Evolutionary conservation across 2,888 invertebrate species (phyloP).

Genomic region (Fissipunctia ypsillon): DNA sequence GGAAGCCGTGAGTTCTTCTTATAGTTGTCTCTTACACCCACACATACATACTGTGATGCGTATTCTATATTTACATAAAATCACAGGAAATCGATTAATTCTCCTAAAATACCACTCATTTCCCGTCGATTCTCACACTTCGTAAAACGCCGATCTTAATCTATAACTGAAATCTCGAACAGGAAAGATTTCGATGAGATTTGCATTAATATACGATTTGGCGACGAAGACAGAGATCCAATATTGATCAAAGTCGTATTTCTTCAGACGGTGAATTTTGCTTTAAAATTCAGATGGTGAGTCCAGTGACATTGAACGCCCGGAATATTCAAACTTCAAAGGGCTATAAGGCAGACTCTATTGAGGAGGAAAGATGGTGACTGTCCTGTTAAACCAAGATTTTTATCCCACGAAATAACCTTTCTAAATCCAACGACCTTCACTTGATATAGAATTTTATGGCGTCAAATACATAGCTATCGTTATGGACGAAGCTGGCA

Average conservation of each 20-base stretch:
- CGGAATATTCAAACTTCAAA: slow-evolving; percentile 52
- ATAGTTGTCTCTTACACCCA: slow-evolving; percentile 20
- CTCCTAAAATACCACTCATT: slow-evolving; percentile 37
- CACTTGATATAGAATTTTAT: slow-evolving; percentile 58
- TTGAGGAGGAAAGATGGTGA: slow-evolving; percentile 34
- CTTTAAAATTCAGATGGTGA: slow-evolving; percentile 58
- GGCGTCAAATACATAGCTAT: slow-evolving; percentile 49
- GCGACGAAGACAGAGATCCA: slow-evolving; percentile 52
- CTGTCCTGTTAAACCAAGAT: slow-evolving; percentile 15
- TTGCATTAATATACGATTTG: slow-evolving; percentile 64
- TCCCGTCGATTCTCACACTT: slow-evolving; percentile 38
- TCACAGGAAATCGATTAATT: slow-evolving; percentile 46
- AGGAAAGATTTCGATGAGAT: slow-evolving; percentile 52
- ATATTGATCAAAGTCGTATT: slow-evolving; percentile 65
- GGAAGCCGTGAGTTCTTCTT: slow-evolving; percentile 3
- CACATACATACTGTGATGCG: slow-evolving; percentile 39
- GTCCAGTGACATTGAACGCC: slow-evolving; percentile 49
- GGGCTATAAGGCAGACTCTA: slow-evolving; percentile 40
- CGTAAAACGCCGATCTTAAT: slow-evolving; percentile 36
- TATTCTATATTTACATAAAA: slow-evolving; percentile 36
- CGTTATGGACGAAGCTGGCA: slow-evolving; percentile 51
- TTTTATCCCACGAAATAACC: slow-evolving; percentile 43
- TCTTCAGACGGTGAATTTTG: slow-evolving; percentile 52
- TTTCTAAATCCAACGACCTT: slow-evolving; percentile 56
- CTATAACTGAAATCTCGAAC: slow-evolving; percentile 49